A percentile compares a stretch with the other conserved stretches of the same genome.
phyloP scores from a whole-genome alignment of 1,140 invertebrate genomes.

The Cotesia chilonis region DNA sequence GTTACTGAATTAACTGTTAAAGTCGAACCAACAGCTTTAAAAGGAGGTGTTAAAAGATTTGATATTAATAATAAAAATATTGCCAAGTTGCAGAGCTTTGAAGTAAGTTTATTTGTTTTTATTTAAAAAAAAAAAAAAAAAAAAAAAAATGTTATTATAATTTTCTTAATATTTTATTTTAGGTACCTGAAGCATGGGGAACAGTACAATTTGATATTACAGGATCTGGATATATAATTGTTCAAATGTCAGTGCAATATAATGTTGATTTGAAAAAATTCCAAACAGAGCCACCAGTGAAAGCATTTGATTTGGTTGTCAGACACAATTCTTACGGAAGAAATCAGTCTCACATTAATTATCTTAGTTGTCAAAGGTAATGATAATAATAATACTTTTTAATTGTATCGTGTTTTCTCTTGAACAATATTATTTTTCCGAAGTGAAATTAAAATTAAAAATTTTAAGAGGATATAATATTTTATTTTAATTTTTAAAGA shows the following conservation, averaged over 20 bases:
- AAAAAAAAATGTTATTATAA: slow-evolving; percentile 25
- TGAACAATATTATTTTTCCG: no score
- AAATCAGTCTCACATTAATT: slow-evolving; percentile 92
- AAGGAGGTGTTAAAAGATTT: slow-evolving; percentile 72
- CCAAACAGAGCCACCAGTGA: slow-evolving; percentile 84
- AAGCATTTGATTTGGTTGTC: slow-evolving; percentile 78
- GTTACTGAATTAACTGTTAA: slow-evolving; percentile 84
- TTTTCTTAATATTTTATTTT: slow-evolving; percentile 34
- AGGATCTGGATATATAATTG: slow-evolving; percentile 89
- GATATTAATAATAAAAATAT: slow-evolving; percentile 80
- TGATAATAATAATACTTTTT: slow-evolving; percentile 25
- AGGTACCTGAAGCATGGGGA: slow-evolving; percentile 92
- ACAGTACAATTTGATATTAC: slow-evolving; percentile 89
- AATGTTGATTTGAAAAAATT: slow-evolving; percentile 90
- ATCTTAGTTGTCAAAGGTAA: slow-evolving; percentile 83
- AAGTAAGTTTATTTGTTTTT: slow-evolving; percentile 65
- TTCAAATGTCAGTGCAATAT: slow-evolving; percentile 95
- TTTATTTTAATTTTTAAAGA: slow-evolving; percentile 61
- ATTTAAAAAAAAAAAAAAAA: slow-evolving; percentile 16
- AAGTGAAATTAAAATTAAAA: neutral
- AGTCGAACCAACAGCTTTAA: slow-evolving; percentile 86
- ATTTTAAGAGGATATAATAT: neutral
- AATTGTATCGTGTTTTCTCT: neutral
- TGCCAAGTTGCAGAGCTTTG: slow-evolving; percentile 77
- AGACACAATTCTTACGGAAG: slow-evolving; percentile 82